phyloP scores from a whole-genome alignment of 2,888 invertebrate species.

The Lasioglossum villosulum region DNA sequence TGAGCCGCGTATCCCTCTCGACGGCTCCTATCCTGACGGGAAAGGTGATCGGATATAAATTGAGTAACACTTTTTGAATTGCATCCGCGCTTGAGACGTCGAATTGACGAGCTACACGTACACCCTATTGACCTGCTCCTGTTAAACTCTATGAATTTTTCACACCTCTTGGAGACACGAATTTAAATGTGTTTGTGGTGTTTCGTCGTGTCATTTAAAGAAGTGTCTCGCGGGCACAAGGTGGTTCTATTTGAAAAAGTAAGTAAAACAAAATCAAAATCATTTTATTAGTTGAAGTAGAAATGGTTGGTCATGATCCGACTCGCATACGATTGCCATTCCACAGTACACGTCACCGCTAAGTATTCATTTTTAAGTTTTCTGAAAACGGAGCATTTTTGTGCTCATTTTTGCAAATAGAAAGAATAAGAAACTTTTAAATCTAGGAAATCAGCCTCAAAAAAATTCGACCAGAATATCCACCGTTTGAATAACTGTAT shows the following conservation, averaged over 20 bases:
- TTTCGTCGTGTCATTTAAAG: neutral
- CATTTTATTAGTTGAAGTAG: neutral
- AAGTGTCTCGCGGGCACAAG: too few relatives aligned
- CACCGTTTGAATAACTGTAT: neutral
- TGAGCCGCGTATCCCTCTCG: slow-evolving; percentile 64
- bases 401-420: neutral
- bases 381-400: neutral
- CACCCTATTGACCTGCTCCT: neutral
- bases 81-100: neutral
- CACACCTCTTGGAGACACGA: neutral
- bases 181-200: neutral
- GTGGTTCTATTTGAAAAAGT: neutral
- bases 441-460: neutral
- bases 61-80: slow-evolving; percentile 34
- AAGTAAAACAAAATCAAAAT: neutral
- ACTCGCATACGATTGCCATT: neutral
- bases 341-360: neutral
- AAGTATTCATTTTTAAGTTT: neutral
- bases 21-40: slow-evolving; percentile 39
- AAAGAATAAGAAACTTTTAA: neutral
- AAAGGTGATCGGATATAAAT: slow-evolving; percentile 36
- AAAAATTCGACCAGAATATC: neutral
- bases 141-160: neutral
- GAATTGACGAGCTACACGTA: neutral
- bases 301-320: neutral